phyloP scores from a whole-genome alignment of 2,113 vertebrate species.

The Campylomormyrus numenius region DNA sequence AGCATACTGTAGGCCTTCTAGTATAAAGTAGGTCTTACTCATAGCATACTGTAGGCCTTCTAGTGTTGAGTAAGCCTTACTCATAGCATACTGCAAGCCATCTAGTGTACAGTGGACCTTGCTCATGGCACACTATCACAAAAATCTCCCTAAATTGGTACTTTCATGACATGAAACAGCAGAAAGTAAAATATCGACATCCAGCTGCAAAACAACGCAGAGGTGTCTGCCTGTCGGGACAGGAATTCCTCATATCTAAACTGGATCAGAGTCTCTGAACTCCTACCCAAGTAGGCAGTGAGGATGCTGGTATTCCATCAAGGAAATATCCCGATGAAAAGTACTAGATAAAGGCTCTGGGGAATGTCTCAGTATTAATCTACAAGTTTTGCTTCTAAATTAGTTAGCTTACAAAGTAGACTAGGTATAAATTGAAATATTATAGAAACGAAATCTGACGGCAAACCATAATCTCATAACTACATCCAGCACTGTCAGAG shows the following conservation, averaged over 20 bases:
- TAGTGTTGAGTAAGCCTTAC: neutral
- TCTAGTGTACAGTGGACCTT: neutral
- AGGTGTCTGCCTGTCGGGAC: neutral
- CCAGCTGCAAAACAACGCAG: neutral
- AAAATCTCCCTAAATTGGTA: neutral
- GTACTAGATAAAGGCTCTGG: neutral
- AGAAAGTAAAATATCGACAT: neutral
- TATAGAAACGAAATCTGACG: neutral
- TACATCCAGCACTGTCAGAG: neutral
- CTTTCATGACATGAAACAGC: neutral
- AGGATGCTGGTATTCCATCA: neutral
- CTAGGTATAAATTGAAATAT: neutral
- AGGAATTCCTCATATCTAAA: neutral
- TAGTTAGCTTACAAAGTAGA: neutral
- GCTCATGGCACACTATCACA: neutral
- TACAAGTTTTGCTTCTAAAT: neutral
- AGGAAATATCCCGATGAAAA: neutral
- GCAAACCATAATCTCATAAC: neutral
- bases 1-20: too few relatives aligned
- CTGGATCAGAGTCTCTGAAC: neutral
- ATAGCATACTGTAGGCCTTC: neutral
- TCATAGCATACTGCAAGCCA: neutral
- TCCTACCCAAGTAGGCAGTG: neutral
- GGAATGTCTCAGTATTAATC: neutral
- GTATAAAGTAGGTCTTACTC: neutral